Base-by-base conservation (phyloP, 2,888 invertebrate species). In the Pemphredon lugubris region DNA sequence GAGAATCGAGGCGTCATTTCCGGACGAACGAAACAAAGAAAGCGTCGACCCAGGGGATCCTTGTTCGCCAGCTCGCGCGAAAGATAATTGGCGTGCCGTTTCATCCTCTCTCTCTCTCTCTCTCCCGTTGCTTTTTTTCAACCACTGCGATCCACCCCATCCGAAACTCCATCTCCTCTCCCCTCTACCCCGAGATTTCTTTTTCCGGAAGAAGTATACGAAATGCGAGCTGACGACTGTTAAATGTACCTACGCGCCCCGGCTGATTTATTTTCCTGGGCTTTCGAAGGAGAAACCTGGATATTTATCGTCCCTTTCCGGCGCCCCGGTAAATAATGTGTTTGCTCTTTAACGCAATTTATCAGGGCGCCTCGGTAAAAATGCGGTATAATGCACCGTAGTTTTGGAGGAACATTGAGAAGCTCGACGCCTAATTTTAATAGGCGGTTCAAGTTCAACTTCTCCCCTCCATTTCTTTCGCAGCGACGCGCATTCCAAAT, bases 1-100 rank as follows among this genome's bases (percentile, higher is more conserved):
- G 81, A 80, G 80, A 80, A 80, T 78, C 80, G 81, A 78, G 78
- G 78, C 81, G 79, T 81, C 81, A 81, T 81, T 81, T 81, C 81
- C 81, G 81, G 68, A 11, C 68, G 76, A 64, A 60, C 68, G 73
- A 79, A 81, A 81, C 81, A 81, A 81, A 75, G 81, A 76, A 69
- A 50, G 59, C 68, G 58, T 59, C 42, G 66, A n/a, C 21, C 26
- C 51, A 16, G 53, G 30, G 47, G 48, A 39, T 26, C 26, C 23
- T n/a, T n/a, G n/a, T n/a, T n/a, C n/a, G n/a, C n/a, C n/a, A 21
- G 7, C 47, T 55, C 67, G 72, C 44, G 67, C 58, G 61, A 75
- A 79, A 77, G 75, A 79, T 79, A 79, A 79, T 79, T 80, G 79
- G 68, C 77, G 54, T 48, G 60, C 61, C 60, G 14, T 67, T 67